phyloP scores from a whole-genome alignment of 2,113 vertebrate genomes.

The Boulengeromyrus knoepffleri region DNA sequence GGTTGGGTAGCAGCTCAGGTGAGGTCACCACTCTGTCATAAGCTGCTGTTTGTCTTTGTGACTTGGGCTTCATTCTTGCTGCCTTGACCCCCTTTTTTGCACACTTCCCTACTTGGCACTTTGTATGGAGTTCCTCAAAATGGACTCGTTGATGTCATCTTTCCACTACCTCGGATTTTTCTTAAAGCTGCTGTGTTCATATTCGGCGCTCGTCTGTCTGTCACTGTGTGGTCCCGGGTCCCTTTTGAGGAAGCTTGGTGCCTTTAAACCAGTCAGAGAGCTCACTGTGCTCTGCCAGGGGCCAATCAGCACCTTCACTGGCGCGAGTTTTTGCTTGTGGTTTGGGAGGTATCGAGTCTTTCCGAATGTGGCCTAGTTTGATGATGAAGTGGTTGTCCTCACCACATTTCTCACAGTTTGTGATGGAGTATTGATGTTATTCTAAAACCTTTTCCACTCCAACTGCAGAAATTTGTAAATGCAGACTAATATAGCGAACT shows the following conservation, averaged over 20 bases:
- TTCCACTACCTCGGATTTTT: not conserved
- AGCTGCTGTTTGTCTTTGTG: not conserved
- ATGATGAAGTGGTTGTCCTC: constrained; percentile 2
- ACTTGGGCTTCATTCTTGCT: not conserved
- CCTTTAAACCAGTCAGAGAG: not conserved
- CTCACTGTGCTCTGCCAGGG: not conserved
- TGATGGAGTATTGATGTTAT: not conserved
- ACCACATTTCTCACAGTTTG: not conserved
- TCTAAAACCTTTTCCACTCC: not conserved
- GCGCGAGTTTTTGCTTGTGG: not conserved
- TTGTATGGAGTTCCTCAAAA: not conserved
- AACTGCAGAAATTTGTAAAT: constrained; percentile 7
- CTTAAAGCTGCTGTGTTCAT: not conserved
- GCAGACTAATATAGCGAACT: not conserved
- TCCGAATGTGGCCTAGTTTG: not conserved
- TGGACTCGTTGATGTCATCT: not conserved
- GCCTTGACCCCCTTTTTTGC: not conserved
- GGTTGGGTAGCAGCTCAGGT: not conserved
- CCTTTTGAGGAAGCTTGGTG: not conserved
- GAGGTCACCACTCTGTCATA: not conserved
- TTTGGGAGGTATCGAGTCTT: not conserved
- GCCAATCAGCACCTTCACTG: not conserved
- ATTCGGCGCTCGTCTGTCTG: not conserved
- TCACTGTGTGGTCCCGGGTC: not conserved
- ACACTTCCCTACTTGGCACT: not conserved